Percentiles rank a stretch among this genome's conserved stretches.
These are phyloP conservation scores for Poeciliopsis paucimaculata DNA, from an alignment of 2,797 vertebrate genomes.

Conservation along the genomic window DNA sequence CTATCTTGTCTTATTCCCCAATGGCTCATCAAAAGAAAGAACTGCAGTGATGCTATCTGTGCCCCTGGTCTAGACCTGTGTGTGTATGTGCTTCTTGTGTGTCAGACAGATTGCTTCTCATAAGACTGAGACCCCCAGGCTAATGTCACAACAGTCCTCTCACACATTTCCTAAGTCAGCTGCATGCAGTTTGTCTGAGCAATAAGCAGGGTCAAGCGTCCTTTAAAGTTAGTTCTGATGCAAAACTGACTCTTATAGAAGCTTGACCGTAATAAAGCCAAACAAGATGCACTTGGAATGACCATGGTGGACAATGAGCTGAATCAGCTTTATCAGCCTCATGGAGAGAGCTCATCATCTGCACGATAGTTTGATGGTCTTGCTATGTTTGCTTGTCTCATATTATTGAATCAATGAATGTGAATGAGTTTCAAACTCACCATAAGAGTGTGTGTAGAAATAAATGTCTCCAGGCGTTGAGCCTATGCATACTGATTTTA, in stretches of 20 bases:
- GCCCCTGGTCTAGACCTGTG: conserved; percentile 43
- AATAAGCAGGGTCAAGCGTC: conserved; percentile 50
- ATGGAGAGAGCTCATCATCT: conserved; percentile 36
- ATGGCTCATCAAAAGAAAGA: conserved; percentile 65
- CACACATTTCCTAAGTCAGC: conserved; percentile 68
- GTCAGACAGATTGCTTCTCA: conserved; percentile 74
- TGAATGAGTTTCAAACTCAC: conserved; percentile 1
- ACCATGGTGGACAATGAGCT: conserved; percentile 56
- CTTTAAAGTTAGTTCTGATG: conserved; percentile 50
- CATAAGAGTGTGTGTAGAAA: background rate
- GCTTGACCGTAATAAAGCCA: conserved; percentile 44
- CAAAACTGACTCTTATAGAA: conserved; percentile 38
- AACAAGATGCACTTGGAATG: conserved; percentile 30
- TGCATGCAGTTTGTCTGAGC: conserved; percentile 46
- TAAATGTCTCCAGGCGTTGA: background rate
- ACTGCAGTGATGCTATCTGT: conserved; percentile 68
- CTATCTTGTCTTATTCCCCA: conserved; percentile 53
- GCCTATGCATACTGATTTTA: background rate
- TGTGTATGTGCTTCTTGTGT: conserved; percentile 48
- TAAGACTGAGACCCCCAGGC: conserved; percentile 70
- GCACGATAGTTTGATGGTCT: conserved; percentile 12
- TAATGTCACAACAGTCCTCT: conserved; percentile 76
- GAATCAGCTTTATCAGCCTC: conserved; percentile 57
- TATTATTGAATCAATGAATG: background rate
- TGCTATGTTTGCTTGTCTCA: background rate